phyloP scores from a whole-genome alignment of 2,113 vertebrate genomes.

The Ameiurus melas region DNA sequence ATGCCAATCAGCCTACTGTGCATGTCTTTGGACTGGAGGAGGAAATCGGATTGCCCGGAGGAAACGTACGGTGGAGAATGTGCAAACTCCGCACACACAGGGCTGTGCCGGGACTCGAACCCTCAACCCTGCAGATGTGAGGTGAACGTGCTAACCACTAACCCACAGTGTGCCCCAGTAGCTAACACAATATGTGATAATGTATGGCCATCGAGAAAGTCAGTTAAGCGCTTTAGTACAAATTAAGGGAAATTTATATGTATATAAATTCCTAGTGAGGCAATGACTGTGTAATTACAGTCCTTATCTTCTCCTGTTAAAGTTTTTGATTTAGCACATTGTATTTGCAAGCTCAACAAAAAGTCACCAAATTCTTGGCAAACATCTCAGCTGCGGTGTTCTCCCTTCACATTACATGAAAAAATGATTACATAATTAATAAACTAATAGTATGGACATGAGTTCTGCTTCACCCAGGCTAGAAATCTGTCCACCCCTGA shows the following conservation, averaged over 20 bases:
- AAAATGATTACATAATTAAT: not conserved
- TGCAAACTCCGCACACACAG: too few species aligned
- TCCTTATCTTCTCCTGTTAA: not conserved
- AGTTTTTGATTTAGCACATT: not conserved
- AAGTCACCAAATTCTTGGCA: not conserved
- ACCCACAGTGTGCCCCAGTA: too few species aligned
- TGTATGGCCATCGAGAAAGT: not conserved
- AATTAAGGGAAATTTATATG: not conserved
- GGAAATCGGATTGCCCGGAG: too few species aligned
- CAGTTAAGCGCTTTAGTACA: not conserved
- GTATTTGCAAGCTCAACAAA: not conserved
- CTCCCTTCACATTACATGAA: not conserved
- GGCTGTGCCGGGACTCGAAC: too few species aligned
- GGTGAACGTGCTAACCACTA: too few species aligned
- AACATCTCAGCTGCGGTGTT: not conserved
- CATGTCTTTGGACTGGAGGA: too few species aligned
- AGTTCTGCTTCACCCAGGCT: not conserved
- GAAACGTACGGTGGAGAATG: too few species aligned
- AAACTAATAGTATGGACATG: not conserved
- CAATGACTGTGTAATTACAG: not conserved
- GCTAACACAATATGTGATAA: not conserved
- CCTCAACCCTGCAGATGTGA: too few species aligned
- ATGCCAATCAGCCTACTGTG: too few species aligned
- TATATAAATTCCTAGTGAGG: not conserved
- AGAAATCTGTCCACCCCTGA: too few species aligned